Percentiles rank a stretch among this genome's conserved stretches.
Evolutionary conservation across 2,888 invertebrate species (phyloP).

Genomic region (Tenthredo scrophulariae): DNA sequence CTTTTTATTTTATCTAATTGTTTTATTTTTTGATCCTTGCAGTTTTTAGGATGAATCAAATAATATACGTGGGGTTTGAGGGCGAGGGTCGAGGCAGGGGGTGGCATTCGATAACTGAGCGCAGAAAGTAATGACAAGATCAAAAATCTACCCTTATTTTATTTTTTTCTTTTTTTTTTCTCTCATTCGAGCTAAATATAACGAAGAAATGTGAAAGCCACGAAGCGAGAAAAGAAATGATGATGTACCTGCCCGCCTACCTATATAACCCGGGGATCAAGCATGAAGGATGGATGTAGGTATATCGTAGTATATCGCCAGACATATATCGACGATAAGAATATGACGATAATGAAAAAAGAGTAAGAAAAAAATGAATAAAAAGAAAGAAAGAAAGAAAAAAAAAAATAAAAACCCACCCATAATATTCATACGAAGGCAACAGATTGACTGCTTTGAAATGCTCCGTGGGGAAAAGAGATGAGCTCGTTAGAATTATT

Average conservation of each 20-base stretch:
- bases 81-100: background rate
- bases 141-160: background rate
- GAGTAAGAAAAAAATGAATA: background rate
- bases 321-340: slow-evolving; percentile 24
- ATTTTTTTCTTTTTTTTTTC: too few relatives aligned
- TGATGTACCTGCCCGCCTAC: background rate
- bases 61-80: background rate
- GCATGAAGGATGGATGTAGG: background rate
- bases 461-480: slow-evolving; percentile 53
- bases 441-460: slow-evolving; percentile 59
- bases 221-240: slow-evolving; percentile 28
- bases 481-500: slow-evolving; percentile 58
- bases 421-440: slow-evolving; percentile 46
- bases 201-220: slow-evolving; percentile 42
- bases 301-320: background rate
- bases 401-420: background rate
- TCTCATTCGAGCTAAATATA: slow-evolving; percentile 2
- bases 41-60: background rate
- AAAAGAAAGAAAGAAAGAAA: background rate
- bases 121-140: slow-evolving; percentile 16
- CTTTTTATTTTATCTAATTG: background rate
- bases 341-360: slow-evolving; percentile 16
- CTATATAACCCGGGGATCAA: background rate
- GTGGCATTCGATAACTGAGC: background rate
- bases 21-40: background rate